Evolutionary conservation across 2,797 vertebrate species (phyloP), one percentile per base, ranked within the genome.

Genomic region (Bradypodion ventrale): DNA sequence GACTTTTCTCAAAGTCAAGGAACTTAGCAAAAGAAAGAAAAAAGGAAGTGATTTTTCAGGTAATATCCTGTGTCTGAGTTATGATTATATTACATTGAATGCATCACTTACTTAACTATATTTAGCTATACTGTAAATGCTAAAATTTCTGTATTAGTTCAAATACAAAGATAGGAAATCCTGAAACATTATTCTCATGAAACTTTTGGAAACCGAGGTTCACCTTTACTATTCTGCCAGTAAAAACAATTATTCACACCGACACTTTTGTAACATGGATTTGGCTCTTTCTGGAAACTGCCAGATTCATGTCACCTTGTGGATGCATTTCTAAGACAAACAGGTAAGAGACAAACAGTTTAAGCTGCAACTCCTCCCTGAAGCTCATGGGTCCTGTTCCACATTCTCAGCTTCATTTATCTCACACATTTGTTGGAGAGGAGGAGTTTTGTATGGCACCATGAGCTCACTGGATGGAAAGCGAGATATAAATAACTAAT

Each of bases 1-100:
- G 82, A 84, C 65, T 59, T 69, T 35, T 60, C 92, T 92, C 91
- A 93, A 91, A 86, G 87, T 85, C 91, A 94, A 93, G 91, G 89
- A 82, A 89, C 46, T 5, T 37, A 85, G 81, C 72, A 7, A 84
- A 86, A 78, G 52, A 65, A 56, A 82, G n/a, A n/a, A 63, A 68
- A 35, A 69, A 87, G 63, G 42, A 89, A 87, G 69, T 52, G 69
- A 78, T 87, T 88, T 87, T 90, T 88, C 90, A 94, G 87, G 88
- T 91, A 81, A 85, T 19, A 83, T 40, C 78, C n/a, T 85, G 72
- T 72, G 84, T 65, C 40, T 40, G 60, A 73, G 66, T 87, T 75
- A 78, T 59, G 84, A 40, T 56, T 56, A 87, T 76, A 52, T 77
- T 80, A 86, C 5, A 21, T 73, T 70, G 69, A 77, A 86, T 84